These are phyloP conservation scores for Drosophila lini DNA, from an alignment of 1,140 invertebrate genomes.

Conservation along the genomic window DNA sequence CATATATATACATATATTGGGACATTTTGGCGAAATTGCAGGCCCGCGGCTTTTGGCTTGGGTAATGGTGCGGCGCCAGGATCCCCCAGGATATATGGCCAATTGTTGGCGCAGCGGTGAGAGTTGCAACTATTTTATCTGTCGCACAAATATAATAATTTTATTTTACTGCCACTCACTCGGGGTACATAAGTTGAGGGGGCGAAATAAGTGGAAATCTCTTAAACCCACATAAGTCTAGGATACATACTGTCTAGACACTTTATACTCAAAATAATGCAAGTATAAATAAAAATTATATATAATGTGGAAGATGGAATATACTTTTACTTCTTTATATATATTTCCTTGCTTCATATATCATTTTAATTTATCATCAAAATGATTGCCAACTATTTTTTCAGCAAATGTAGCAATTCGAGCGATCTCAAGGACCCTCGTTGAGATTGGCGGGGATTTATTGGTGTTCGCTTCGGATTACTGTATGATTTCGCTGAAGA, in stretches of 20 bases:
- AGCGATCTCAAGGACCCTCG: constrained; percentile 19
- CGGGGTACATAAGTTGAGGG: constrained; percentile 1
- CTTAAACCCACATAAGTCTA: not conserved
- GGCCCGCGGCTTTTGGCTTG: constrained; percentile 32
- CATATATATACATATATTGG: constrained; percentile 4
- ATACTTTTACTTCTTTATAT: not conserved
- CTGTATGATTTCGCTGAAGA: constrained; percentile 30
- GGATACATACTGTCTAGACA: not conserved
- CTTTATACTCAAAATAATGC: not conserved
- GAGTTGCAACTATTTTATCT: constrained; percentile 47
- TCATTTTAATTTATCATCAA: constrained; percentile 12
- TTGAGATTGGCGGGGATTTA: constrained; percentile 34
- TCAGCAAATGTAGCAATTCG: not conserved
- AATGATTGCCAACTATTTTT: constrained; percentile 1
- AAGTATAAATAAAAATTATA: not conserved
- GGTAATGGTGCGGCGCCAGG: constrained; percentile 32
- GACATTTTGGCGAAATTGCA: constrained; percentile 37
- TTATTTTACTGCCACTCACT: constrained; percentile 35
- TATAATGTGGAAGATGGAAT: not conserved
- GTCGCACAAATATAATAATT: constrained; percentile 41
- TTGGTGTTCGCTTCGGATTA: constrained; percentile 34
- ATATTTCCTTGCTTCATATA: not conserved
- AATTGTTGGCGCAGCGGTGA: constrained; percentile 37
- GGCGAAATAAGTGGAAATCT: constrained; percentile 7
- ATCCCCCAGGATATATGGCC: constrained; percentile 37